Evolutionary conservation across 2,113 vertebrate species (phyloP).

Genomic region (Athene cunicularia): DNA sequence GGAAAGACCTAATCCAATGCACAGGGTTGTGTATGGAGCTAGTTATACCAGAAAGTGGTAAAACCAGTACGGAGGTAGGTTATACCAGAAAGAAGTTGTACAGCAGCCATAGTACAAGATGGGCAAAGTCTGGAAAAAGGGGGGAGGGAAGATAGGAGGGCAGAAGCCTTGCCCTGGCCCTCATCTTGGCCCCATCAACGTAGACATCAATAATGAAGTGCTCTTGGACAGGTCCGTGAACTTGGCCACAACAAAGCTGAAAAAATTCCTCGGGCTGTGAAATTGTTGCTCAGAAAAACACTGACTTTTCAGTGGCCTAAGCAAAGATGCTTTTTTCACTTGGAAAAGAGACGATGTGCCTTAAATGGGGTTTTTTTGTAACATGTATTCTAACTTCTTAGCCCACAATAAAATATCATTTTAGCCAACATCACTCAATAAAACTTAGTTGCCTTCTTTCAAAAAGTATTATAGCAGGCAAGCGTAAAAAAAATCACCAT

Average conservation of each 20-base stretch:
- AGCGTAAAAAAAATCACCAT: background rate
- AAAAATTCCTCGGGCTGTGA: background rate
- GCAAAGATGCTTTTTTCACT: background rate
- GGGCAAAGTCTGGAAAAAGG: background rate
- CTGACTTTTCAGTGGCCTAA: background rate
- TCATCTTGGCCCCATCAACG: background rate
- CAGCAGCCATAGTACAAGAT: background rate
- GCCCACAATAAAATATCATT: background rate
- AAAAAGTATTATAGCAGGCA: background rate
- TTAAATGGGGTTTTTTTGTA: background rate
- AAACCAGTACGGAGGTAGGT: rapidly evolving
- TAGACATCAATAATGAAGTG: background rate
- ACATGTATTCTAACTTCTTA: background rate
- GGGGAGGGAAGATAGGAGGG: background rate
- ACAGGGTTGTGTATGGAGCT: too few relatives aligned
- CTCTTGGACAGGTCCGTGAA: background rate
- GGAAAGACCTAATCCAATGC: background rate
- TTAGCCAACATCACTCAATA: background rate
- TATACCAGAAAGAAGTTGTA: background rate
- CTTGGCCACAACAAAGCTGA: background rate
- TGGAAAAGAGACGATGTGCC: rapidly evolving
- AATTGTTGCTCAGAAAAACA: background rate
- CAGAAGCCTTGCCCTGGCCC: background rate
- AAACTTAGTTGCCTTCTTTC: background rate
- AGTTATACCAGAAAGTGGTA: background rate